Evolutionary conservation across 2,797 vertebrate genomes (phyloP).

Genomic region (Sardinella longiceps): DNA sequence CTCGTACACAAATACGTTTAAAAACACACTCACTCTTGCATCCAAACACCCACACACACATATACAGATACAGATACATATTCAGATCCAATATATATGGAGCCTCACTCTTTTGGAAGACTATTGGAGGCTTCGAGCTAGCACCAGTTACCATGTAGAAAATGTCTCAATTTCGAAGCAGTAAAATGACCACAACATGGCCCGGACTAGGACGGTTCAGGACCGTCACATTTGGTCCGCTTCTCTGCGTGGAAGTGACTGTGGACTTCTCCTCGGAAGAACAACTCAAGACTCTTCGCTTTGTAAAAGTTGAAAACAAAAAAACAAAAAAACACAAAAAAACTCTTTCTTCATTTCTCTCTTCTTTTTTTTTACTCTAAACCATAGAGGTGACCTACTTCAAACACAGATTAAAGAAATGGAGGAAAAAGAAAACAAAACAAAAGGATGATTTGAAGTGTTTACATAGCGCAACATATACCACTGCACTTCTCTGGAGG

Average conservation of each 20-base stretch:
- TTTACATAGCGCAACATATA: conserved; percentile 86
- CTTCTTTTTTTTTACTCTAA: conserved; percentile 81
- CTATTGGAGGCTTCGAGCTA: conserved; percentile 53
- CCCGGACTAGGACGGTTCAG: conserved; percentile 41
- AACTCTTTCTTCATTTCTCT: conserved; percentile 60
- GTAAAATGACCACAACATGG: conserved; percentile 22
- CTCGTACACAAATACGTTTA: conserved; percentile 22
- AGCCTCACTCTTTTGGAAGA: neutral
- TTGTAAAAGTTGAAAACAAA: conserved; percentile 67
- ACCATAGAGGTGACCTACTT: conserved; percentile 91
- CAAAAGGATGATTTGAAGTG: conserved; percentile 58
- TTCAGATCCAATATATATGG: neutral
- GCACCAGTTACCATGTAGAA: conserved; percentile 63
- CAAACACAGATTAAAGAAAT: conserved; percentile 69
- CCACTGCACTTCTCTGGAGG: conserved; percentile 87
- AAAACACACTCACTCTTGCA: conserved; percentile 12
- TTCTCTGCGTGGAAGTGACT: conserved; percentile 76
- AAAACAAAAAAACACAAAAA: conserved; percentile 48
- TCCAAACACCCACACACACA: neutral
- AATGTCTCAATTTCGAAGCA: conserved; percentile 31
- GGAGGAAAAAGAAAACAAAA: conserved; percentile 75
- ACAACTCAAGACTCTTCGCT: conserved; percentile 76
- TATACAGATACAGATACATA: conserved; percentile 2
- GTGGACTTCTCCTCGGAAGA: conserved; percentile 72
- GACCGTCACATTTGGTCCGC: conserved; percentile 43